Evolutionary conservation across 2,797 vertebrate genomes (phyloP).

Genomic region (Glossophaga mutica): DNA sequence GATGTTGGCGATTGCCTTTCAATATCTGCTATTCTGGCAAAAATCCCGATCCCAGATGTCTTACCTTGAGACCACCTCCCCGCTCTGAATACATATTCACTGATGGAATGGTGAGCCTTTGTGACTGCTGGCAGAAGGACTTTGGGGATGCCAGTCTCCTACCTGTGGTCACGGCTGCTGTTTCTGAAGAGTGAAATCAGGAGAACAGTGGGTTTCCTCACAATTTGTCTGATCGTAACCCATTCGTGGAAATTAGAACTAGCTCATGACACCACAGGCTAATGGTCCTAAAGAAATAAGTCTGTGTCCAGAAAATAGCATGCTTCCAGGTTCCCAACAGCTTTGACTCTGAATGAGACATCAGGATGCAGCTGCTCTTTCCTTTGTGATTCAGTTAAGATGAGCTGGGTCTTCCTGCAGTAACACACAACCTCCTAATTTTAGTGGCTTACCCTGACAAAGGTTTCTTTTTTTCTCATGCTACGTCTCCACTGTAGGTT

Average conservation of each 20-base stretch:
- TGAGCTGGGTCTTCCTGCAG: neutral
- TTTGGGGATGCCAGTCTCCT: neutral
- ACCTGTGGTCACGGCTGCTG: neutral
- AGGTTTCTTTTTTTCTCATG: neutral
- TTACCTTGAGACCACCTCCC: neutral
- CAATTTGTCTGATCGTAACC: neutral
- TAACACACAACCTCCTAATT: neutral
- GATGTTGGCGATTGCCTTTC: neutral
- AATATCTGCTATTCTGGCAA: neutral
- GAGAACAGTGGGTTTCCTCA: neutral
- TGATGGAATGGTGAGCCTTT: neutral
- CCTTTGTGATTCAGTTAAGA: neutral
- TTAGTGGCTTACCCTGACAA: neutral
- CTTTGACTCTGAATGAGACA: neutral
- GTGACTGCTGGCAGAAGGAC: neutral
- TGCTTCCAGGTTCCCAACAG: neutral
- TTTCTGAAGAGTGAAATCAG: neutral
- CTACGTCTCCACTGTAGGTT: neutral
- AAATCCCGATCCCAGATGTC: neutral
- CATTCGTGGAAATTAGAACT: neutral
- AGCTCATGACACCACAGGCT: neutral
- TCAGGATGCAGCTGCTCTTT: neutral
- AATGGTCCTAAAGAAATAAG: neutral
- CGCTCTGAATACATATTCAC: neutral
- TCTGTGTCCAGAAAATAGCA: neutral